Evolutionary conservation across 1,140 invertebrate genomes (phyloP).

Genomic region (Solenopsis invicta): DNA sequence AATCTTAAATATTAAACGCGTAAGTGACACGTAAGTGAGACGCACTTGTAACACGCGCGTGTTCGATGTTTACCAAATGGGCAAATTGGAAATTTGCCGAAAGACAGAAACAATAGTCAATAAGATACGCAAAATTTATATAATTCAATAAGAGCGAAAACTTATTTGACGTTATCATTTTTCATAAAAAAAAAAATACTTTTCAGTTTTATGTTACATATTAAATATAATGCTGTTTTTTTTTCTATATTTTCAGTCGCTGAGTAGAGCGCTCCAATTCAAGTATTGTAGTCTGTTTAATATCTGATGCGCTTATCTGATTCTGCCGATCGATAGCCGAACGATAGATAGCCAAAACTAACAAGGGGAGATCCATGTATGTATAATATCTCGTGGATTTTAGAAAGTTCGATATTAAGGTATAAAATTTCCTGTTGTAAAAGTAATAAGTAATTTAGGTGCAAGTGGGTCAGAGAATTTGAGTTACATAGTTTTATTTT

Average conservation of each 20-base stretch:
- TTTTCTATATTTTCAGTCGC: conserved; percentile 1
- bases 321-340: background rate
- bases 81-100: background rate
- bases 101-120: background rate
- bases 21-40: conserved; percentile 26
- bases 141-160: background rate
- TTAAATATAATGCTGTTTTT: background rate
- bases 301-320: background rate
- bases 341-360: background rate
- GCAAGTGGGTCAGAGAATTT: too few relatives aligned
- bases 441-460: too few relatives aligned
- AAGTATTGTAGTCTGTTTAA: background rate
- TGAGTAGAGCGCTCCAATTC: background rate
- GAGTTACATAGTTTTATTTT: too few relatives aligned
- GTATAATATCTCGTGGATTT: too few relatives aligned
- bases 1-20: conserved; percentile 53
- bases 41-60: background rate
- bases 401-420: too few relatives aligned
- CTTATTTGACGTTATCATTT: background rate
- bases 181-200: background rate
- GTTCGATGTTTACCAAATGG: background rate
- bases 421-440: too few relatives aligned
- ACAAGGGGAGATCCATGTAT: background rate
- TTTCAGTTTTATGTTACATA: background rate
- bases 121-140: background rate